A percentile compares a stretch with the other conserved stretches of the same genome.
Evolutionary conservation across 2,888 invertebrate species (phyloP).

Genomic region (Drosophila paramelanica): DNA sequence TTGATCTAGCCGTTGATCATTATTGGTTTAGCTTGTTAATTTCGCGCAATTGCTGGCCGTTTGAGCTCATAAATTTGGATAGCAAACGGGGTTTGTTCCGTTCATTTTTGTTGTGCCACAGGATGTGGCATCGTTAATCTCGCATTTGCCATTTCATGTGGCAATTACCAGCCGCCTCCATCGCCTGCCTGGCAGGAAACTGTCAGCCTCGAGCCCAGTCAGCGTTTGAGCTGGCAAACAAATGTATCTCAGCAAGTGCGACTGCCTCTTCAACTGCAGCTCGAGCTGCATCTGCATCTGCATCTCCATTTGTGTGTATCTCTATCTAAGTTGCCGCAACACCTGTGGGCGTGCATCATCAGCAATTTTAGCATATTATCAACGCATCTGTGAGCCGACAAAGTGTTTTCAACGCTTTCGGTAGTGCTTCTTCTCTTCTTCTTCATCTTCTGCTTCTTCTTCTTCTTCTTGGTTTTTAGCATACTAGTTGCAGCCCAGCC

Average conservation of each 20-base stretch:
- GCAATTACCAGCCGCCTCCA: constrained; percentile 54
- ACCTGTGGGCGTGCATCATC: constrained; percentile 80
- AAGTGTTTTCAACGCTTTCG: constrained; percentile 83
- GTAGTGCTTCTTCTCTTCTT: constrained; percentile 44
- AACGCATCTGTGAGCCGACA: constrained; percentile 83
- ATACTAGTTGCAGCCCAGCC: constrained; percentile 33
- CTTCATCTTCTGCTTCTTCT: background rate
- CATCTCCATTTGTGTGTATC: constrained; percentile 27
- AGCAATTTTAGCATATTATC: constrained; percentile 80
- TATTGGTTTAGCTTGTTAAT: constrained; percentile 64
- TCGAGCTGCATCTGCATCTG: constrained; percentile 28
- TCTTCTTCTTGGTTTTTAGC: constrained; percentile 1
- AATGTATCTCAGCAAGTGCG: constrained; percentile 57
- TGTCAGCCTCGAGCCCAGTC: constrained; percentile 52
- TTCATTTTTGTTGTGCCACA: constrained; percentile 30
- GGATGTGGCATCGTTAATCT: constrained; percentile 77
- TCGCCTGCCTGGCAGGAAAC: constrained; percentile 63
- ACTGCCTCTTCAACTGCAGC: constrained; percentile 25
- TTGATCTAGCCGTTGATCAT: constrained; percentile 60
- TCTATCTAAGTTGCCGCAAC: constrained; percentile 26
- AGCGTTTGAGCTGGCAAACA: constrained; percentile 37
- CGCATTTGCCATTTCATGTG: constrained; percentile 42
- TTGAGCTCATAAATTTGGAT: constrained; percentile 73
- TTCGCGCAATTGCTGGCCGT: constrained; percentile 64
- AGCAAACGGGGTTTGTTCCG: constrained; percentile 47